Evolutionary conservation across 1,140 invertebrate genomes (phyloP), one percentile per base, ranked within the genome.

Genomic region (Calliphora vicina): DNA sequence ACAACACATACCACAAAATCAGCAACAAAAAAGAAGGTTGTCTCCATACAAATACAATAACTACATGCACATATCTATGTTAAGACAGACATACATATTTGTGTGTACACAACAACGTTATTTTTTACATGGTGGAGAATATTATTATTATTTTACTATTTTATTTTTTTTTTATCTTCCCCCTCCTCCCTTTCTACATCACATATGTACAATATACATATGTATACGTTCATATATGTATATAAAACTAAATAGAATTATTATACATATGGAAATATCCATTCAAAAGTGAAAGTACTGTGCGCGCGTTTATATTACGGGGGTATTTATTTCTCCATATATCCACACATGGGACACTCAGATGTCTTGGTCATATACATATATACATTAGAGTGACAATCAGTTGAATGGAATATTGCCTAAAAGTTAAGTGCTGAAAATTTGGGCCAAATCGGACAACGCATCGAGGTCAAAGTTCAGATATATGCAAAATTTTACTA

Each of bases 241-340:
- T 35, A 35, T 35, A 35, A 2, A 6, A 35, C 35, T 35, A 5
- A 35, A 35, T 35, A 35, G 35, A 35, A 35, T 35, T 35, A 2
- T 17, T 78, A 78, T 78, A n/a, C 42, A 78, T 78, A 50, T 50
- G 45, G 17, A 50, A 50, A n/a, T 78, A 23, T 42, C n/a, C 74
- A 78, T 23, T 78, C n/a, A 43, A 78, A 78, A 78, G 74, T 25
- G 74, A 78, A 78, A 78, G 74, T 78, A 78, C 10, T 43, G 20
- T 78, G 74, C 74, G 74, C 29, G 74, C 74, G 74, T 78, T 35
- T 25, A 23, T 78, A 20, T 9, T 43, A 42, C 35, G 26, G 72
- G 27, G 27, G 42, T n/a, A 17, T 57, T 57, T 57, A 57, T 57
- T 57, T 57, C 45, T 57, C 45, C 50, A 71, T 61, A 83, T 72